phyloP scores from a whole-genome alignment of 2,797 vertebrate species.

The Poeciliopsis paucimaculata region DNA sequence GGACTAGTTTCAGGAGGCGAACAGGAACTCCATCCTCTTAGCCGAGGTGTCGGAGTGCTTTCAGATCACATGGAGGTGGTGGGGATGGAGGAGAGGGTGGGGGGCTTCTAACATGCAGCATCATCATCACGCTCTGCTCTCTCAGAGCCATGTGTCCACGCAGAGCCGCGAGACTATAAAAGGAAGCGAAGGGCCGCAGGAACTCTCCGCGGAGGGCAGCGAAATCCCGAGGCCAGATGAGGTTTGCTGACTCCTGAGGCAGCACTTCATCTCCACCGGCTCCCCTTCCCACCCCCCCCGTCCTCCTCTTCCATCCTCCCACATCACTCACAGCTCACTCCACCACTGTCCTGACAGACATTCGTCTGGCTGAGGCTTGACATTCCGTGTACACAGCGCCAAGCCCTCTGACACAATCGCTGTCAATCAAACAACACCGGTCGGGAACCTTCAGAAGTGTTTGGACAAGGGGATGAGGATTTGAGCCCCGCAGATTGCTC shows the following conservation, averaged over 20 bases:
- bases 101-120: constrained; percentile 37
- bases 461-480: constrained; percentile 73
- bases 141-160: constrained; percentile 30
- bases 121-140: constrained; percentile 45
- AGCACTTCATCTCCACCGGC: constrained; percentile 43
- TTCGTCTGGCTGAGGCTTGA: constrained; percentile 69
- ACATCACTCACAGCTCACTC: constrained; percentile 61
- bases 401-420: constrained; percentile 62
- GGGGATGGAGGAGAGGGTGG: too few species aligned
- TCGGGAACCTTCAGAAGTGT: constrained; percentile 68
- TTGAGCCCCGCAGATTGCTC: constrained; percentile 63
- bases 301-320: constrained; percentile 43
- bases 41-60: constrained; percentile 44
- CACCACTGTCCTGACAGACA: constrained; percentile 70
- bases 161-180: constrained; percentile 35
- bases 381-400: constrained; percentile 71
- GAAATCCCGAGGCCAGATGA: constrained; percentile 56
- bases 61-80: constrained; percentile 42
- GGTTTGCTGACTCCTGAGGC: constrained; percentile 63
- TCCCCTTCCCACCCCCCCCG: constrained; percentile 4
- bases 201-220: constrained; percentile 37
- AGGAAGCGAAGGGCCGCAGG: constrained; percentile 28
- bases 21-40: constrained; percentile 36
- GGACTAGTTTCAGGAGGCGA: constrained; percentile 45
- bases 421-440: constrained; percentile 73